phyloP scores from a whole-genome alignment of 1,140 invertebrate genomes.

The Sitobion miscanthi region DNA sequence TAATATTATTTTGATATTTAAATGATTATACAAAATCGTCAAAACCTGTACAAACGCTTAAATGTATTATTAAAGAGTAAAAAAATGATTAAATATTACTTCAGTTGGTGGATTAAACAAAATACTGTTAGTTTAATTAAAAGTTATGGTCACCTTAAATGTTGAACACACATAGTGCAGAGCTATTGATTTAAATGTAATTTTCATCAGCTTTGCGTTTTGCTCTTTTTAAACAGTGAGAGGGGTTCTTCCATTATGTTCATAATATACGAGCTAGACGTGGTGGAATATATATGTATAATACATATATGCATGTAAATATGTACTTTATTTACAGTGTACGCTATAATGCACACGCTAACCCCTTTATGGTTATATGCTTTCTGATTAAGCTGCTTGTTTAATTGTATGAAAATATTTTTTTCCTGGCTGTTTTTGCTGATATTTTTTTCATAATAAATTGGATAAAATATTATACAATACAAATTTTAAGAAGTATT shows the following conservation, averaged over 20 bases:
- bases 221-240: too few relatives aligned
- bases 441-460: background rate
- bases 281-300: background rate
- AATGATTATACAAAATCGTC: background rate
- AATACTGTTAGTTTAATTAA: background rate
- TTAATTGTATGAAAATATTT: conserved; percentile 36
- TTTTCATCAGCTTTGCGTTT: background rate
- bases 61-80: background rate
- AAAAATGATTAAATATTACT: background rate
- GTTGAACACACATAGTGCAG: background rate
- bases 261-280: conserved; percentile 11
- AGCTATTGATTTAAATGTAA: conserved; percentile 30
- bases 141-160: conserved; percentile 36
- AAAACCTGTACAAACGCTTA: background rate
- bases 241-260: background rate
- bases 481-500: background rate
- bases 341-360: background rate
- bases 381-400: conserved; percentile 11
- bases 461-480: background rate
- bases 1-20: background rate
- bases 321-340: conserved; percentile 36
- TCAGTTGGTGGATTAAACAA: background rate
- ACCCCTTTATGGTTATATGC: conserved; percentile 17
- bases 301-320: background rate
- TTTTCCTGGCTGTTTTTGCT: background rate